A percentile compares a stretch with the other conserved stretches of the same genome.
These are phyloP conservation scores for Drosophila koepferae DNA, from an alignment of 2,888 invertebrate genomes.

Conservation along the genomic window DNA sequence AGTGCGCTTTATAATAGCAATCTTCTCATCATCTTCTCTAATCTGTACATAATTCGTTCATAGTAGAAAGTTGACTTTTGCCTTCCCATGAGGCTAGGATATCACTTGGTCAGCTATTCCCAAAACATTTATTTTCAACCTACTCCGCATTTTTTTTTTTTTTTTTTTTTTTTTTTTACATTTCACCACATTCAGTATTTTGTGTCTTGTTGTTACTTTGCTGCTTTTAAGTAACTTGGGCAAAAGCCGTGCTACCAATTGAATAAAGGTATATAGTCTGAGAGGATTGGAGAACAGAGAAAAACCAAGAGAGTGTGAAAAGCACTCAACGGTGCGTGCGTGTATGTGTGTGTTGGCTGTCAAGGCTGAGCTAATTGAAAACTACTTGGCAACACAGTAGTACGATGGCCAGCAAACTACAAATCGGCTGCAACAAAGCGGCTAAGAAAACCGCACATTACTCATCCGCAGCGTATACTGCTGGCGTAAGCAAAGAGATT, in stretches of 20 bases:
- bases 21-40: too few species aligned
- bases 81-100: not conserved
- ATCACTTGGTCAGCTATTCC: not conserved
- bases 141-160: not conserved
- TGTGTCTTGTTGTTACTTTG: slow-evolving; percentile 25
- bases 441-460: slow-evolving; percentile 72
- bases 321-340: slow-evolving; percentile 55
- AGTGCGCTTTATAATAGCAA: too few species aligned
- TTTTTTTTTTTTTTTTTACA: not conserved
- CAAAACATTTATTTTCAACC: not conserved
- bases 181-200: slow-evolving; percentile 5
- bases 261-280: slow-evolving; percentile 24
- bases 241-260: slow-evolving; percentile 33
- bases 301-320: slow-evolving; percentile 16
- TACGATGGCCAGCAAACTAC: slow-evolving; percentile 30
- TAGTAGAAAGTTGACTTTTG: not conserved
- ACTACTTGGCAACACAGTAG: slow-evolving; percentile 58
- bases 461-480: slow-evolving; percentile 67
- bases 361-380: slow-evolving; percentile 71
- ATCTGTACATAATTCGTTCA: not conserved
- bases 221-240: slow-evolving; percentile 44
- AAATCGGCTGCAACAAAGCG: slow-evolving; percentile 44
- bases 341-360: slow-evolving; percentile 32
- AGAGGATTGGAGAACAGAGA: slow-evolving; percentile 6
- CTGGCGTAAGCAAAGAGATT: slow-evolving; percentile 39